phyloP scores from a whole-genome alignment of 2,113 vertebrate genomes.

The Vireo altiloquus region DNA sequence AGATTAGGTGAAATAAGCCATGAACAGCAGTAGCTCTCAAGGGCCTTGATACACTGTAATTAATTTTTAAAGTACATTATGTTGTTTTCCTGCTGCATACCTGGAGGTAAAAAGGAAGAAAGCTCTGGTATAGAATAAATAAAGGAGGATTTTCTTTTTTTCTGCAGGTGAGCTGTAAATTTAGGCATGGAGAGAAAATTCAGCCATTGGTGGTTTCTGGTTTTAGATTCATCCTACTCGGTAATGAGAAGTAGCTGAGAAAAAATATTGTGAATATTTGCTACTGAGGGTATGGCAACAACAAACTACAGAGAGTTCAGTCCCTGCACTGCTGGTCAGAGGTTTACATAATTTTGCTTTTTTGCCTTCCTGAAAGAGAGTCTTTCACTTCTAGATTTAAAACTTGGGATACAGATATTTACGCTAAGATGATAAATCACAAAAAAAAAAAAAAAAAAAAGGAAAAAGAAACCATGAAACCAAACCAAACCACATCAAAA shows the following conservation, averaged over 20 bases:
- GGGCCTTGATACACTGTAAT: background rate
- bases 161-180: background rate
- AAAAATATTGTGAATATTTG: background rate
- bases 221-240: background rate
- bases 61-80: background rate
- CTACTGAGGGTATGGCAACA: background rate
- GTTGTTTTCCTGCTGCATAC: background rate
- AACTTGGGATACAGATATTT: background rate
- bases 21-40: background rate
- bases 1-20: background rate
- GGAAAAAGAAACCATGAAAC: too few relatives aligned
- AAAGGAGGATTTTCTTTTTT: background rate
- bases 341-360: background rate
- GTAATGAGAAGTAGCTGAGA: background rate
- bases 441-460: too few relatives aligned
- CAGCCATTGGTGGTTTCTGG: background rate
- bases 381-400: background rate
- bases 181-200: background rate
- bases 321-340: fast-evolving
- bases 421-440: background rate
- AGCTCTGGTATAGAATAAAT: background rate
- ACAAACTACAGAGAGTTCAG: background rate
- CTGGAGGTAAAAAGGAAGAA: background rate
- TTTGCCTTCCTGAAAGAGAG: background rate
- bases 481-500: background rate